Evolutionary conservation across 2,888 invertebrate genomes (phyloP).

Genomic region (Steinernema scapterisci): DNA sequence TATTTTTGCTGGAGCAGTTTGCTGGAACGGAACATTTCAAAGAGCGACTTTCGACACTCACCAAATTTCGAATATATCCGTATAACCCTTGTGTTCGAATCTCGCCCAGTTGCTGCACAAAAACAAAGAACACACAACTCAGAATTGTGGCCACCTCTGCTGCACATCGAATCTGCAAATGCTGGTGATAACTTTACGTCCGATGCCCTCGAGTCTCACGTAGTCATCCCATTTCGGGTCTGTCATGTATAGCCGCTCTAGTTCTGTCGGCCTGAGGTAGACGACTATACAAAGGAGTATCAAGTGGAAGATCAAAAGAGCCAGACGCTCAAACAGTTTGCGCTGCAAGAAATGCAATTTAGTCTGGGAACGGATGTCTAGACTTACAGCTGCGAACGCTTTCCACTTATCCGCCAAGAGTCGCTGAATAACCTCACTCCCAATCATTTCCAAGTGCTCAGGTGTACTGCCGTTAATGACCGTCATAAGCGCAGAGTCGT

Average conservation of each 20-base stretch:
- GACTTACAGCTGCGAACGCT: constrained; percentile 85
- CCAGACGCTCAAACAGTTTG: constrained; percentile 87
- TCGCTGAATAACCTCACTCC: constrained; percentile 95
- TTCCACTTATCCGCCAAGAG: constrained; percentile 99
- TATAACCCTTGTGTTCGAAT: constrained; percentile 88
- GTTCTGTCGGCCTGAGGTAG: constrained; percentile 82
- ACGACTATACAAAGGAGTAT: constrained; percentile 85
- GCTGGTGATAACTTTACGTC: not conserved
- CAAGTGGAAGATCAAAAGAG: constrained; percentile 85
- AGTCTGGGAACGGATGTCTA: too few relatives aligned
- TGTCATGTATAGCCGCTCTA: constrained; percentile 71
- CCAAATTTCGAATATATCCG: constrained; percentile 89
- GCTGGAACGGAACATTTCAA: constrained; percentile 72
- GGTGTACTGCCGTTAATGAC: constrained; percentile 95
- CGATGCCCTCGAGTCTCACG: constrained; percentile 57
- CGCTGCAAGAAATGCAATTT: constrained; percentile 74
- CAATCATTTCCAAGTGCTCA: constrained; percentile 97
- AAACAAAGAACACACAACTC: constrained; percentile 84
- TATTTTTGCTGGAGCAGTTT: constrained; percentile 89
- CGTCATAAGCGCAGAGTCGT: constrained; percentile 96
- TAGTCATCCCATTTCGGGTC: constrained; percentile 60
- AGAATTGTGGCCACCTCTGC: constrained; percentile 84
- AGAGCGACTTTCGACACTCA: constrained; percentile 69
- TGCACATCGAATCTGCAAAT: constrained; percentile 74
- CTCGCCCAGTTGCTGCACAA: constrained; percentile 91